Evolutionary conservation across 2,888 invertebrate genomes (phyloP), one percentile per base, ranked within the genome.

Genomic region (Anthoptus insignis): DNA sequence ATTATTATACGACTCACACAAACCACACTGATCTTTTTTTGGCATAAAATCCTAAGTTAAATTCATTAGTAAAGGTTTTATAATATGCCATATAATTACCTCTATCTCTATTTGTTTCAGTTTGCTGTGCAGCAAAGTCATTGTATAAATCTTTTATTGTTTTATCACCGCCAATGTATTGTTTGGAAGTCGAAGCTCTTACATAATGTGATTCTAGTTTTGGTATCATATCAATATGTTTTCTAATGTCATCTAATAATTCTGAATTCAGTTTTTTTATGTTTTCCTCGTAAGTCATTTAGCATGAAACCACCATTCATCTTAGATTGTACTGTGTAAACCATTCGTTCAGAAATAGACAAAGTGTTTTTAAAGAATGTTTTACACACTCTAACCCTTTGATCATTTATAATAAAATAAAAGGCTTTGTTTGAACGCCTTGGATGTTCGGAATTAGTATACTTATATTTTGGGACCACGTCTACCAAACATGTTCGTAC

Each of bases 151-250:
- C 32, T 32, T 32, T 32, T 9, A 32, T 32, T 32, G 32, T 32
- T 32, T 32, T 32, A 2, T 11, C 9, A 9, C 32, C 32, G 3
- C 11, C 32, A 8, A 32, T 32, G 11, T 32, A 32, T 9, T 32
- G 9, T 11, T 11, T 32, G 2, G 32, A 9, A 32, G 32, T 9
- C 6, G 32, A 32, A 9, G 32, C 32, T 6, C 32, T 6, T 32
- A 32, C 2, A 32, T 32, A 32, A 11, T 32, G 32, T 2, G 32
- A 32, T 9, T 32, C 32, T 9, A 32, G 5, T 27, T 27, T 27
- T 8, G 75, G 45, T 19, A 45, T 45, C 2, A 19, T 19, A 5
- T 45, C 1, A 19, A 45, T 45, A 9, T 45, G 45, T 2, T 45
- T 45, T 8, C 5, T 2, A 1, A 45, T 7, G 45, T 3, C 45